These are phyloP conservation scores for Perognathus longimembris DNA, from an alignment of 2,113 vertebrate genomes.

Conservation along the genomic window DNA sequence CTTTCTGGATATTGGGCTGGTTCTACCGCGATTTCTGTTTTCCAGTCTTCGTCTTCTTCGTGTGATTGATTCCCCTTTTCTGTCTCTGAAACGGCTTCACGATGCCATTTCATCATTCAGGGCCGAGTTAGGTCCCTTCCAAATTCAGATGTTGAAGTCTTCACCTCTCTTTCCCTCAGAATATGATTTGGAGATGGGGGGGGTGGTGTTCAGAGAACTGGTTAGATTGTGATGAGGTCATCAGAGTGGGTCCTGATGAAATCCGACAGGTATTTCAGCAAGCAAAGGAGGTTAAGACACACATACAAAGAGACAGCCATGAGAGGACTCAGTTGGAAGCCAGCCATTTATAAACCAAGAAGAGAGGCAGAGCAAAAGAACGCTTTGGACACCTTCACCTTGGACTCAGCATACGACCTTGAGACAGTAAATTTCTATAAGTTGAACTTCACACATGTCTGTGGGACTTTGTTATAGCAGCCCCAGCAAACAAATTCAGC, in stretches of 20 bases:
- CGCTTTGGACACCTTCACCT: too few relatives aligned
- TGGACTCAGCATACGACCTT: too few relatives aligned
- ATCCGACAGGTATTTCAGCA: too few relatives aligned
- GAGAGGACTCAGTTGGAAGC: background rate
- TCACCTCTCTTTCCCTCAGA: background rate
- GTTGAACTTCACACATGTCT: too few relatives aligned
- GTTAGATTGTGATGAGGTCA: background rate
- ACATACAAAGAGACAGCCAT: too few relatives aligned
- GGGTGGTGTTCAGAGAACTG: background rate
- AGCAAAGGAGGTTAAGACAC: background rate
- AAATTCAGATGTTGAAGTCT: background rate
- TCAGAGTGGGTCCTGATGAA: background rate
- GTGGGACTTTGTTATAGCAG: background rate
- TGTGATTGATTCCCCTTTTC: background rate
- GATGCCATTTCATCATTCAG: background rate
- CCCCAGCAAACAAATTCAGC: background rate
- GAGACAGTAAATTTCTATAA: background rate
- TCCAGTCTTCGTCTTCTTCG: background rate
- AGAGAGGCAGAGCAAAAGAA: too few relatives aligned
- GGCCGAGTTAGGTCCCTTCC: background rate
- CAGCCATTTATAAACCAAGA: background rate
- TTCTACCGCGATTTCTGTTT: background rate
- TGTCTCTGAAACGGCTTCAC: background rate
- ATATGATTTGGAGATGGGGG: background rate
- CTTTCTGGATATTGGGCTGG: background rate